Conservation (phyloP, 2,888 invertebrate genomes). For the Maniola hyperantus region DNA sequence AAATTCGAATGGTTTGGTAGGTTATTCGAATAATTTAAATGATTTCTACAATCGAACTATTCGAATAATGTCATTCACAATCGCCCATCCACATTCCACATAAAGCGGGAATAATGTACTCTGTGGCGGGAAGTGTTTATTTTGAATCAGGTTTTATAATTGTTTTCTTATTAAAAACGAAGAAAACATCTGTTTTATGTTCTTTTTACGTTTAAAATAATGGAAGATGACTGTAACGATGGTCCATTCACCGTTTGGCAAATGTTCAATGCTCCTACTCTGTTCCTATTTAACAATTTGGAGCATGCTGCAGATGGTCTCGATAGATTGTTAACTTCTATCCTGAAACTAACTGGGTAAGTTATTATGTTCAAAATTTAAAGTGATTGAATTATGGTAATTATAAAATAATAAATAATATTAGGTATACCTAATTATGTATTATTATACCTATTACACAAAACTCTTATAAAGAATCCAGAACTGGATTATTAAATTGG, state of each 20-base stretch:
- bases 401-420: neutral
- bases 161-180: neutral
- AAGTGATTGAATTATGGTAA: neutral
- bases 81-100: too few relatives aligned
- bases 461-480: neutral
- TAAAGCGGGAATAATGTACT: too few relatives aligned
- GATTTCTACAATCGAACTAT: too few relatives aligned
- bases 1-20: too few relatives aligned
- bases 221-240: slow-evolving; percentile 74
- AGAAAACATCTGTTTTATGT: neutral
- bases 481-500: neutral
- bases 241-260: slow-evolving; percentile 83
- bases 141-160: neutral
- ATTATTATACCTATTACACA: too few relatives aligned
- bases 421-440: too few relatives aligned
- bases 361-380: neutral
- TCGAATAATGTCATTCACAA: too few relatives aligned
- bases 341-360: slow-evolving; percentile 82
- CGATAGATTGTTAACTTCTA: slow-evolving; percentile 81
- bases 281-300: slow-evolving; percentile 81
- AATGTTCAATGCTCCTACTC: slow-evolving; percentile 84
- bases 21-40: too few relatives aligned
- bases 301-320: slow-evolving; percentile 80
- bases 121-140: slow-evolving; percentile 12
- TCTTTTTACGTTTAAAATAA: slow-evolving; percentile 38